These are phyloP conservation scores for Halesus radiatus DNA, from an alignment of 1,140 invertebrate genomes.

Conservation along the genomic window DNA sequence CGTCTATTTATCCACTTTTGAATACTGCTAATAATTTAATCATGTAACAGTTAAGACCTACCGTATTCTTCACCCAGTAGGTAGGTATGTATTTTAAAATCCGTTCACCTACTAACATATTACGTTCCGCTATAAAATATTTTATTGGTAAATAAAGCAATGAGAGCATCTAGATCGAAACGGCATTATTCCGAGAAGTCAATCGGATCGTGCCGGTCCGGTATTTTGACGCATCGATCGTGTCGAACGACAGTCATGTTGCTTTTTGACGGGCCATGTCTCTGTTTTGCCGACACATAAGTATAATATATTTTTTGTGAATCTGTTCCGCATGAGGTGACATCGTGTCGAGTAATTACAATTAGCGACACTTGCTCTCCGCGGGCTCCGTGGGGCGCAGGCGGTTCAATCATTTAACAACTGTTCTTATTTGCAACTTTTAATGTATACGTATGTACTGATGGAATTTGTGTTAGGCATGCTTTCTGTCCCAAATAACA, in stretches of 20 bases:
- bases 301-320: slow-evolving; percentile 19
- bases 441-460: no score
- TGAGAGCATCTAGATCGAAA: neutral
- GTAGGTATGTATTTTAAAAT: no score
- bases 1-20: no score
- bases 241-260: slow-evolving; percentile 5
- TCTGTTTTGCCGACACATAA: slow-evolving; percentile 27
- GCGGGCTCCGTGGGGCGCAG: neutral
- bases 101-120: no score
- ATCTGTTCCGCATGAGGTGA: slow-evolving; percentile 54
- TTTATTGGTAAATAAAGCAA: neutral
- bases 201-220: neutral
- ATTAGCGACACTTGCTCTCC: slow-evolving; percentile 41
- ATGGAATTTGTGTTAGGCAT: no score
- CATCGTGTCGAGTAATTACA: slow-evolving; percentile 51
- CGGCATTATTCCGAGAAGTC: slow-evolving; percentile 2
- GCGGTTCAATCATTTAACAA: no score
- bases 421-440: no score
- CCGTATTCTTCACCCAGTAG: no score
- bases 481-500: no score
- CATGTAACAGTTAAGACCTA: no score
- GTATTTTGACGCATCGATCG: slow-evolving; percentile 24
- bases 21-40: no score
- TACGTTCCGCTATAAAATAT: no score
- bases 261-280: slow-evolving; percentile 6